phyloP scores from a whole-genome alignment of 2,113 vertebrate species.

The Prolemur simus region DNA sequence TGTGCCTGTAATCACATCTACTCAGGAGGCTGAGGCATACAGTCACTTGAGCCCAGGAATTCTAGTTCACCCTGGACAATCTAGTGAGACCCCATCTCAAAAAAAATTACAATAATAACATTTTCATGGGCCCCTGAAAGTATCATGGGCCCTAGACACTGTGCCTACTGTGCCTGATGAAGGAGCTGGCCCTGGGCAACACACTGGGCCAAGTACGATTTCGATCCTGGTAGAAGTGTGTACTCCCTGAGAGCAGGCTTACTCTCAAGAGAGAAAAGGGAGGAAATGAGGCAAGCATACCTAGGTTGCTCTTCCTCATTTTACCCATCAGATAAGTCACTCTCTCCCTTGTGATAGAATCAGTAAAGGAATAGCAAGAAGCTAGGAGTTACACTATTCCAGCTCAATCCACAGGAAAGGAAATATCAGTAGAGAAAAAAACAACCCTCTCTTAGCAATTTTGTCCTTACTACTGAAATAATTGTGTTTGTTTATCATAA shows the following conservation, averaged over 20 bases:
- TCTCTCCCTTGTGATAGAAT: neutral
- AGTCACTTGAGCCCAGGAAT: no score
- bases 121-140: no score
- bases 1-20: neutral
- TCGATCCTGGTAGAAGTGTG: neutral
- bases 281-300: neutral
- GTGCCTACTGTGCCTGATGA: neutral
- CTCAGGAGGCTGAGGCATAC: neutral
- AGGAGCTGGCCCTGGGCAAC: neutral
- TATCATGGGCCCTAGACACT: neutral
- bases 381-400: neutral
- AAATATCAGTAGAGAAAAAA: neutral
- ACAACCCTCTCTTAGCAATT: neutral
- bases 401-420: neutral
- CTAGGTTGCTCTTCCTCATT: neutral
- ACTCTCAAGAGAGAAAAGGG: neutral
- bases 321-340: neutral
- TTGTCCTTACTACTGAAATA: neutral
- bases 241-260: neutral
- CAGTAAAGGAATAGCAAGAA: neutral
- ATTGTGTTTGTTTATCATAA: neutral
- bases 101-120: neutral
- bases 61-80: neutral
- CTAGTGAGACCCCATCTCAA: neutral
- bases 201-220: neutral